phyloP scores from a whole-genome alignment of 1,140 invertebrate species.

The Apis cerana region DNA sequence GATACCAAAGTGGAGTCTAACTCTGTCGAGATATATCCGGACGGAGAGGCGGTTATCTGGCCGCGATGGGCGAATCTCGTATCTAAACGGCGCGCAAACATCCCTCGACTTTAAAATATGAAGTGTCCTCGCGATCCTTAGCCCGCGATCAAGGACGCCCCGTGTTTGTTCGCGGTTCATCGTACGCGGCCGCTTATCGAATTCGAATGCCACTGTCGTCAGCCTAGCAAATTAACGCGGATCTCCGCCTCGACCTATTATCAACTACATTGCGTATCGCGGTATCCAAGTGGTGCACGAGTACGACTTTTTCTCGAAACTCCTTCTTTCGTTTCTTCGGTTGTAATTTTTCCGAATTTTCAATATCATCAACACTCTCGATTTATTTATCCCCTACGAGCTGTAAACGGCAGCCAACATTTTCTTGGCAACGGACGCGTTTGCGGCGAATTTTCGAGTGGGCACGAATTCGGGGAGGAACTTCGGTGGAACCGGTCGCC shows the following conservation, averaged over 20 bases:
- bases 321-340: too few species aligned
- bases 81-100: constrained; percentile 61
- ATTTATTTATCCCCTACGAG: too few species aligned
- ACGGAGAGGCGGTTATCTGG: constrained; percentile 59
- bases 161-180: constrained; percentile 42
- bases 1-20: constrained; percentile 63
- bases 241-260: neutral
- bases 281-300: neutral
- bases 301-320: neutral
- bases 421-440: too few species aligned
- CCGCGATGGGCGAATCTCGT: constrained; percentile 56
- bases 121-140: constrained; percentile 63
- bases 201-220: neutral
- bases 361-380: too few species aligned
- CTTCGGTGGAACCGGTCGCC: too few species aligned
- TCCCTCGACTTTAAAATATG: constrained; percentile 61
- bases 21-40: constrained; percentile 60
- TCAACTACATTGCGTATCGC: too few species aligned
- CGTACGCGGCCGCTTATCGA: constrained; percentile 53
- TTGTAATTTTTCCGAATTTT: too few species aligned
- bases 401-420: too few species aligned
- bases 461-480: too few species aligned
- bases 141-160: constrained; percentile 61
- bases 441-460: too few species aligned
- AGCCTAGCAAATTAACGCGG: neutral